A percentile compares a stretch with the other conserved stretches of the same genome.
Conservation (phyloP, 2,797 vertebrate species). For the Hirundo rustica region DNA sequence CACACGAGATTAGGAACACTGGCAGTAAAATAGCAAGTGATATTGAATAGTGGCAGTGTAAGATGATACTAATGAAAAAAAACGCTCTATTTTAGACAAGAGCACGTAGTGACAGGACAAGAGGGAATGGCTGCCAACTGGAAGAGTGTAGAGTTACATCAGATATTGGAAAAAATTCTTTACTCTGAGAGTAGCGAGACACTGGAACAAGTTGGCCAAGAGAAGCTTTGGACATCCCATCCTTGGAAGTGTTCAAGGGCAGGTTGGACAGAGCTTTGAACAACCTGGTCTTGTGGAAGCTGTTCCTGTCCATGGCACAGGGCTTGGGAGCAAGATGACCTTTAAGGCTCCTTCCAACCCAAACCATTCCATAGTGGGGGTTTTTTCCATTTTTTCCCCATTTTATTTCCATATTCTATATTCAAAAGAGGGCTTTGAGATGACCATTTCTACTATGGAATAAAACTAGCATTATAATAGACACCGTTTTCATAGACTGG, state of each 20-base stretch:
- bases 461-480: not conserved
- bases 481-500: not conserved
- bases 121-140: not conserved
- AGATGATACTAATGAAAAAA: not conserved
- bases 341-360: not conserved
- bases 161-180: not conserved
- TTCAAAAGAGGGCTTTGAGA: not conserved
- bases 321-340: not conserved
- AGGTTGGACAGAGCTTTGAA: not conserved
- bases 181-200: not conserved
- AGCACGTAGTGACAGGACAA: not conserved
- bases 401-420: too few relatives aligned
- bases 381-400: too few relatives aligned
- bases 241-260: too few relatives aligned
- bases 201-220: too few relatives aligned
- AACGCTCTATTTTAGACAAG: fast-evolving
- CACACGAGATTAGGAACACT: not conserved
- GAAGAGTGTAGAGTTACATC: not conserved
- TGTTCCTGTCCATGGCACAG: not conserved
- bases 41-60: not conserved
- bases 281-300: not conserved
- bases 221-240: not conserved
- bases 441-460: not conserved
- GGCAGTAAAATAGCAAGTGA: not conserved
- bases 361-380: not conserved